Percentiles rank a stretch among this genome's conserved stretches.
These are phyloP conservation scores for Phalacrocorax carbo DNA, from an alignment of 2,113 vertebrate genomes.

Conservation along the genomic window DNA sequence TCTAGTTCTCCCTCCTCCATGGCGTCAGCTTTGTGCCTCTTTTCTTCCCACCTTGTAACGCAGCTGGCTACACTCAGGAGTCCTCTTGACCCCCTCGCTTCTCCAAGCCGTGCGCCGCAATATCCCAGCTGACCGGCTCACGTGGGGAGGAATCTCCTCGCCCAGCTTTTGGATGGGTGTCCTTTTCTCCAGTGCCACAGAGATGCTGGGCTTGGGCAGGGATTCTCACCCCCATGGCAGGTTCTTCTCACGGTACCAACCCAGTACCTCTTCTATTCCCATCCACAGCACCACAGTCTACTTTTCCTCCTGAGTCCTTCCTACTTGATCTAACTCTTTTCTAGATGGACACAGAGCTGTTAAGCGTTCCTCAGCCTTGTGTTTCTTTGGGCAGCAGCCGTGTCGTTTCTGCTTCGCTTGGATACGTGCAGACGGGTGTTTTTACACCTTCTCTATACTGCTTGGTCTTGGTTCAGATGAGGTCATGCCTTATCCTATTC, in stretches of 20 bases:
- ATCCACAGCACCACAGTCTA: not conserved
- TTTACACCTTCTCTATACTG: not conserved
- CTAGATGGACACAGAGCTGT: not conserved
- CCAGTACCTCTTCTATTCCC: not conserved
- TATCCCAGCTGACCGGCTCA: not conserved
- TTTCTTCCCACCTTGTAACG: not conserved
- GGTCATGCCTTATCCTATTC: conserved; percentile 10
- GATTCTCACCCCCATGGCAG: not conserved
- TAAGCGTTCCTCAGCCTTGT: not conserved
- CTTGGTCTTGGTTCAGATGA: not conserved
- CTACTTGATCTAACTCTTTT: not conserved
- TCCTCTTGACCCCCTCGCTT: not conserved
- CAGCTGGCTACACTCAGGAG: not conserved
- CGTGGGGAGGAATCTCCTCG: not conserved
- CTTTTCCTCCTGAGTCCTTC: not conserved
- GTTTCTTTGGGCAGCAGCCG: not conserved
- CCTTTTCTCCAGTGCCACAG: not conserved
- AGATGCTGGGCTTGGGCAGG: not conserved
- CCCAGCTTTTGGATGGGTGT: not conserved
- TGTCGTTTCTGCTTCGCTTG: not conserved
- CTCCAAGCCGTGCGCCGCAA: not conserved
- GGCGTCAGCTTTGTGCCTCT: not conserved
- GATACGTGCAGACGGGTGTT: not conserved
- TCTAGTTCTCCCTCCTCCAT: not conserved
- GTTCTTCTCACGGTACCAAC: not conserved